Evolutionary conservation across 2,113 vertebrate genomes (phyloP).

Genomic region (Dasyurus viverrinus): DNA sequence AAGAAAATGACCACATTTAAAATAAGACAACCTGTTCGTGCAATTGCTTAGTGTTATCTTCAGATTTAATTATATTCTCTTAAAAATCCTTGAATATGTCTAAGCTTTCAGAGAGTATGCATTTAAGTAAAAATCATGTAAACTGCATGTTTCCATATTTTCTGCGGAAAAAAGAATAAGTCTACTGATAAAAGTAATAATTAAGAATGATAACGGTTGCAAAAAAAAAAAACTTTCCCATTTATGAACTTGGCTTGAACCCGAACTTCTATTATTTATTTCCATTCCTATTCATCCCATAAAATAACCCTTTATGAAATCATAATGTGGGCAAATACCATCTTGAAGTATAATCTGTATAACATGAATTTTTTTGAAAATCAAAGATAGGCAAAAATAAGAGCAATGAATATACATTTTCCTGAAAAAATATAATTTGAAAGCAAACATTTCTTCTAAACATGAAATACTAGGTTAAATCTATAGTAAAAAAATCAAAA

Average conservation of each 20-base stretch:
- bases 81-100: slow-evolving; percentile 19
- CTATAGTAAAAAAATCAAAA: slow-evolving; percentile 20
- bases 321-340: neutral
- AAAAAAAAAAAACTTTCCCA: slow-evolving; percentile 8
- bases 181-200: slow-evolving; percentile 2
- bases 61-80: slow-evolving; percentile 51
- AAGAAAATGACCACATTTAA: slow-evolving; percentile 25
- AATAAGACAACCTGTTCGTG: slow-evolving; percentile 22
- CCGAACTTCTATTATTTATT: slow-evolving; percentile 43
- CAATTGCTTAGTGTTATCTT: slow-evolving; percentile 43
- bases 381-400: slow-evolving; percentile 32
- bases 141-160: neutral
- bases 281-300: slow-evolving; percentile 47
- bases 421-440: slow-evolving; percentile 23
- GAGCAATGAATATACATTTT: slow-evolving; percentile 22
- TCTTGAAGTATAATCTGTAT: neutral
- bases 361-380: neutral
- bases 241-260: slow-evolving; percentile 11
- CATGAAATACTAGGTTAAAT: slow-evolving; percentile 27
- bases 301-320: neutral
- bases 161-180: slow-evolving; percentile 27
- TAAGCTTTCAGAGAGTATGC: neutral
- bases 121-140: slow-evolving; percentile 6
- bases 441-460: slow-evolving; percentile 36
- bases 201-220: neutral